A percentile compares a stretch with the other conserved stretches of the same genome.
These are phyloP conservation scores for Sinocyclocheilus maitianheensis DNA, from an alignment of 2,113 vertebrate species.

Conservation along the genomic window DNA sequence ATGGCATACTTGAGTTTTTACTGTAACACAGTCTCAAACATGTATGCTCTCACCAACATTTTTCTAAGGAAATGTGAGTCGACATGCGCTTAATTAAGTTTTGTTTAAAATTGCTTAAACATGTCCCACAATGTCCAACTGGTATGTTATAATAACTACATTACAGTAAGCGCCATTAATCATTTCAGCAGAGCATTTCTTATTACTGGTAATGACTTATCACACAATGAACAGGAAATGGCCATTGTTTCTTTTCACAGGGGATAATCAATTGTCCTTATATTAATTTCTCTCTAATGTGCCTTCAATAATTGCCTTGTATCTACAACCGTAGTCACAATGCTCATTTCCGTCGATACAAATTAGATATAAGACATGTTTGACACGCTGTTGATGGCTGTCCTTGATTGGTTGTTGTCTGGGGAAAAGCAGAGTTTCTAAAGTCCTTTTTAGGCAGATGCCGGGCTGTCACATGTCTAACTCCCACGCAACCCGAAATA, in stretches of 20 bases:
- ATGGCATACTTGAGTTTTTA: not conserved
- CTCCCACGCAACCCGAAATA: slow-evolving; percentile 30
- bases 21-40: not conserved
- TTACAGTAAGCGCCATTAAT: not conserved
- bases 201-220: slow-evolving; percentile 43
- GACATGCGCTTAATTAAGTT: not conserved
- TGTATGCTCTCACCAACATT: not conserved
- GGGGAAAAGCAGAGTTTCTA: not conserved
- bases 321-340: slow-evolving; percentile 7
- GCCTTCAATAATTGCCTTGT: slow-evolving; percentile 23
- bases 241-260: slow-evolving; percentile 27
- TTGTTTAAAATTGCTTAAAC: not conserved
- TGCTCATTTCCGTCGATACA: slow-evolving; percentile 20
- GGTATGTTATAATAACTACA: slow-evolving; percentile 15
- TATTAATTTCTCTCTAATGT: slow-evolving; percentile 27
- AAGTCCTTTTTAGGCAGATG: slow-evolving; percentile 18
- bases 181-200: slow-evolving; percentile 21
- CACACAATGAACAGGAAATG: slow-evolving; percentile 26
- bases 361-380: slow-evolving; percentile 23
- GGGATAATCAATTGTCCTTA: slow-evolving; percentile 42
- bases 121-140: not conserved
- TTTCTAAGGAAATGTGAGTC: not conserved
- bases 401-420: slow-evolving; percentile 23
- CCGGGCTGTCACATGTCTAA: slow-evolving; percentile 17
- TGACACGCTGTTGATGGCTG: not conserved